Conservation (phyloP, 1,140 invertebrate genomes). For the Lutraria rhynchaena region DNA sequence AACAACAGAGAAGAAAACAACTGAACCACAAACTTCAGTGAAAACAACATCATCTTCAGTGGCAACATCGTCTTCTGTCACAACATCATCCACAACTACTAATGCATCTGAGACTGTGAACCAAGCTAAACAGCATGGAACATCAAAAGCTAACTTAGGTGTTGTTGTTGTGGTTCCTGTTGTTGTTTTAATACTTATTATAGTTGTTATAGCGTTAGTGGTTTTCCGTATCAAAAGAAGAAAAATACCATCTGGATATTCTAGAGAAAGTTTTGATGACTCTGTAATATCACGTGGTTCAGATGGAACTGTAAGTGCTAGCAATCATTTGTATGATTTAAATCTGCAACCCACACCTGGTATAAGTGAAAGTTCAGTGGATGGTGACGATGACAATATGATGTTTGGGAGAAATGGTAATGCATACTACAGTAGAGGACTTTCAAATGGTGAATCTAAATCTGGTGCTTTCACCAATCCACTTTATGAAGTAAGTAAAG, state of each 20-base stretch:
- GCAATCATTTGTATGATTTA: slow-evolving; percentile 54
- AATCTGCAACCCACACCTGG: slow-evolving; percentile 16
- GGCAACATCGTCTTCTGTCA: background rate
- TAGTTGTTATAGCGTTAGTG: slow-evolving; percentile 15
- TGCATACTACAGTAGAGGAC: slow-evolving; percentile 46
- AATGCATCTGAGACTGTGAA: no score
- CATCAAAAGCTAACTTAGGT: slow-evolving; percentile 37
- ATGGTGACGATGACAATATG: slow-evolving; percentile 43
- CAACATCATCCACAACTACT: slow-evolving; percentile 7
- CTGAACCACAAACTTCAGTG: background rate
- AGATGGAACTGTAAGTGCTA: slow-evolving; percentile 37
- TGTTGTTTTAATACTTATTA: slow-evolving; percentile 20
- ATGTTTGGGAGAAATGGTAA: slow-evolving; percentile 34
- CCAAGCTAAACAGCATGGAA: background rate
- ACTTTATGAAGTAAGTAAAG: slow-evolving; percentile 35
- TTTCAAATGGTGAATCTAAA: slow-evolving; percentile 32
- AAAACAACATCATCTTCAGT: background rate
- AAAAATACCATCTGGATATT: slow-evolving; percentile 2
- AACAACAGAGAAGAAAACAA: background rate
- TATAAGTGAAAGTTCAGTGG: background rate
- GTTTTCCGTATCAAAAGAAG: slow-evolving; percentile 14
- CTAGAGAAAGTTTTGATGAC: slow-evolving; percentile 44
- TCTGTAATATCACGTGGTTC: slow-evolving; percentile 24
- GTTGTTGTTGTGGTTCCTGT: slow-evolving; percentile 27
- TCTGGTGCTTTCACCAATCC: slow-evolving; percentile 45